Conservation (phyloP, 2,797 vertebrate genomes). For the Sebastes iracundus region DNA sequence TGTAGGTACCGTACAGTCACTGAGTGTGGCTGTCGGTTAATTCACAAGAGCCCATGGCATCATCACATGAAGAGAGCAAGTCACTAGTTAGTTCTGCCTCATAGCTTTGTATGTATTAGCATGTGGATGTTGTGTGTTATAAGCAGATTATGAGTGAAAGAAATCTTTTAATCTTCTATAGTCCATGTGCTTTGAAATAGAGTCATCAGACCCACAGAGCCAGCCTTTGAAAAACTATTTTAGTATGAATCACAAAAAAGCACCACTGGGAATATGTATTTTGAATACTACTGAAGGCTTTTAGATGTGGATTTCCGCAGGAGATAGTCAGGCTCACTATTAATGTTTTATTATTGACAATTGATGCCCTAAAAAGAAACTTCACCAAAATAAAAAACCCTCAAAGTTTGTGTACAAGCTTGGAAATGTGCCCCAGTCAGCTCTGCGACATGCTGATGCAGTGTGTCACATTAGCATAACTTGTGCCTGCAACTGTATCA, state of each 20-base stretch:
- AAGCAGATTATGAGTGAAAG: background rate
- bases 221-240: background rate
- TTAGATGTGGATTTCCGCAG: background rate
- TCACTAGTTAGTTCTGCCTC: background rate
- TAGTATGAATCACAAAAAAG: background rate
- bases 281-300: background rate
- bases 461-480: slow-evolving; percentile 30
- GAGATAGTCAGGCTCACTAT: background rate
- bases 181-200: background rate
- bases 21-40: background rate
- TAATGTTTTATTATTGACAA: background rate
- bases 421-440: background rate
- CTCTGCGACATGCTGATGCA: slow-evolving; percentile 29
- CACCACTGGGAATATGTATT: background rate
- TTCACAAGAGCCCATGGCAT: background rate
- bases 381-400: background rate
- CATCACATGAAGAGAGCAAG: background rate
- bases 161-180: background rate
- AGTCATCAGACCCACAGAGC: background rate
- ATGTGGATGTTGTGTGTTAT: background rate
- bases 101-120: background rate
- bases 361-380: background rate
- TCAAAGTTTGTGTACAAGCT: background rate
- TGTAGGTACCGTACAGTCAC: background rate
- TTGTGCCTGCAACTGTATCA: slow-evolving; percentile 19